Evolutionary conservation across 1,140 invertebrate species (phyloP).

Genomic region (Episyrphus balteatus): DNA sequence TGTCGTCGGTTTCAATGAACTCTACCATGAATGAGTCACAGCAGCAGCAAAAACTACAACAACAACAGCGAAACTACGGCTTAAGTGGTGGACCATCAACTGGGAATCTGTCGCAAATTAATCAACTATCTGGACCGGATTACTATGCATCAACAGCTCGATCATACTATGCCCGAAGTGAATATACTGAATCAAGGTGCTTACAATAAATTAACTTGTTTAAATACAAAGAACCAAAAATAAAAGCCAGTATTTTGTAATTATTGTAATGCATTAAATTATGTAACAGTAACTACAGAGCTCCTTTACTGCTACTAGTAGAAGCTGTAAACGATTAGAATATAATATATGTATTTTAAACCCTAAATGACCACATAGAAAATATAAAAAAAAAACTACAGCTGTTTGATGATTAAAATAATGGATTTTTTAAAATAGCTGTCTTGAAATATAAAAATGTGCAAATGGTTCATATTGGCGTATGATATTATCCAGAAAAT

Average conservation of each 20-base stretch:
- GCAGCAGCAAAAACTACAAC: constrained; percentile 13
- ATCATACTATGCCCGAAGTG: constrained; percentile 10
- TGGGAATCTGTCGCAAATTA: constrained; percentile 12
- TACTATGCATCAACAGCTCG: background rate
- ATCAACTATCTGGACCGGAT: background rate
- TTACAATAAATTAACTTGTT: constrained; percentile 1
- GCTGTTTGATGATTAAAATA: too few relatives aligned
- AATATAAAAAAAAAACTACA: too few relatives aligned
- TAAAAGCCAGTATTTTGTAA: background rate
- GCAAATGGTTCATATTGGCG: too few relatives aligned
- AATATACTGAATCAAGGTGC: constrained; percentile 33
- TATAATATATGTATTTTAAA: too few relatives aligned
- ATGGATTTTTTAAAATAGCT: too few relatives aligned
- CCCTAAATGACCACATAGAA: too few relatives aligned
- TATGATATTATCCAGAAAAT: too few relatives aligned
- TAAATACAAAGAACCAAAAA: background rate
- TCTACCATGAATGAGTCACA: background rate
- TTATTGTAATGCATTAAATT: background rate
- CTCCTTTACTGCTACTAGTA: background rate
- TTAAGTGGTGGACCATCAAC: constrained; percentile 19
- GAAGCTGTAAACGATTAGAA: too few relatives aligned
- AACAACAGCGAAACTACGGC: constrained; percentile 17
- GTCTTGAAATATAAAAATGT: too few relatives aligned
- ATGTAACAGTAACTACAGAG: background rate
- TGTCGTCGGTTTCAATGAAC: too few relatives aligned